Percentiles rank a stretch among this genome's conserved stretches.
These are phyloP conservation scores for Phocides pigmalion DNA, from an alignment of 1,140 invertebrate species.

Conservation along the genomic window DNA sequence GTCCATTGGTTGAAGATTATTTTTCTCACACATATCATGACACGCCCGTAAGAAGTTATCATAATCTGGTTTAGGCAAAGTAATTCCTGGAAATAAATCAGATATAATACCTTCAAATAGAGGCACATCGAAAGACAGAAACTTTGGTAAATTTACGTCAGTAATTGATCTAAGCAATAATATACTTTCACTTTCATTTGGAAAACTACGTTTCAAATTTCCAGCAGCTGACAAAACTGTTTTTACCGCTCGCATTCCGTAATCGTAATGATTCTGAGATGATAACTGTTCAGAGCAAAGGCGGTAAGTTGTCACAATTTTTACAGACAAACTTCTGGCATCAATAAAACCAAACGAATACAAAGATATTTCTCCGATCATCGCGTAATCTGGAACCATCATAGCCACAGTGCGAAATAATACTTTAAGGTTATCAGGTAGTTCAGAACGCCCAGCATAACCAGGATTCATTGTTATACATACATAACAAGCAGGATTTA, in stretches of 20 bases:
- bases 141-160: slow-evolving; percentile 97
- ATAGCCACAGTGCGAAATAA: slow-evolving; percentile 95
- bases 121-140: slow-evolving; percentile 94
- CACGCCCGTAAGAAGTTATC: slow-evolving; percentile 85
- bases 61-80: slow-evolving; percentile 90
- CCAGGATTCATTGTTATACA: slow-evolving; percentile 97
- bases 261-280: slow-evolving; percentile 97
- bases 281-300: slow-evolving; percentile 96
- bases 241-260: slow-evolving; percentile 93
- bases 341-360: slow-evolving; percentile 97
- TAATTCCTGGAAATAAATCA: slow-evolving; percentile 94
- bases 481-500: slow-evolving; percentile 94
- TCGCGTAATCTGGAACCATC: slow-evolving; percentile 97
- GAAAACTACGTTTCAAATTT: slow-evolving; percentile 93
- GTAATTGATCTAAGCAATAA: slow-evolving; percentile 93
- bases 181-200: slow-evolving; percentile 91
- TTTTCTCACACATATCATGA: slow-evolving; percentile 84
- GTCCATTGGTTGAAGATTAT: slow-evolving; percentile 89
- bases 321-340: slow-evolving; percentile 93
- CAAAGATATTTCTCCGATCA: slow-evolving; percentile 96
- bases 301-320: slow-evolving; percentile 96
- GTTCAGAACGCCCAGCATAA: slow-evolving; percentile 93
- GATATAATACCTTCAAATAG: slow-evolving; percentile 96
- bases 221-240: slow-evolving; percentile 91
- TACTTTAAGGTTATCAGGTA: slow-evolving; percentile 94